phyloP scores from a whole-genome alignment of 1,140 invertebrate genomes.

The Lasioglossum albipes region DNA sequence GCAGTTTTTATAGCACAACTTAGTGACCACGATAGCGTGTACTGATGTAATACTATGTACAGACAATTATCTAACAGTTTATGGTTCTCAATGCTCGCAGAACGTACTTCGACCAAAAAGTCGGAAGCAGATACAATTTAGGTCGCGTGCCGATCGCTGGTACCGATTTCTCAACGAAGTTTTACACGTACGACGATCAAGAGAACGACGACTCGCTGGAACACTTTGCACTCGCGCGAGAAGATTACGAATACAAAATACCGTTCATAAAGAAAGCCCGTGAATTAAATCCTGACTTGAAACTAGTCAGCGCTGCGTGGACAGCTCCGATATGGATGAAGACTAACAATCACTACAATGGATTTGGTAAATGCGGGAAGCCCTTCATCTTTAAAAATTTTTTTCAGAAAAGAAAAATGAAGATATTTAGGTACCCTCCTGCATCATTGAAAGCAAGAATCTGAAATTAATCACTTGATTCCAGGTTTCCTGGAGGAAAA shows the following conservation, averaged over 20 bases:
- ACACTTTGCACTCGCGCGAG: slow-evolving; percentile 72
- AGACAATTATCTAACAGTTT: too few species aligned
- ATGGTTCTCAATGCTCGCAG: slow-evolving; percentile 57
- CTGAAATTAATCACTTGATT: background rate
- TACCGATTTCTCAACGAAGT: slow-evolving; percentile 85
- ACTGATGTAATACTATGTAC: background rate
- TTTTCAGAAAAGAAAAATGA: too few species aligned
- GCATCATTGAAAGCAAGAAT: too few species aligned
- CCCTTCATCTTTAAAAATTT: too few species aligned
- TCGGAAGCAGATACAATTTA: slow-evolving; percentile 84
- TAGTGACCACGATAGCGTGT: background rate
- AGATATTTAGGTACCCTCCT: too few species aligned
- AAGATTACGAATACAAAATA: slow-evolving; percentile 79
- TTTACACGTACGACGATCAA: slow-evolving; percentile 86
- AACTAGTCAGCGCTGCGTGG: slow-evolving; percentile 88
- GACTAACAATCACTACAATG: slow-evolving; percentile 82
- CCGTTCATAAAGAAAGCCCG: slow-evolving; percentile 69
- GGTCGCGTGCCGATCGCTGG: slow-evolving; percentile 85
- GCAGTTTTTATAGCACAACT: too few species aligned
- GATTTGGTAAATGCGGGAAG: background rate
- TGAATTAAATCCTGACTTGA: slow-evolving; percentile 65
- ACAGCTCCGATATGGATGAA: slow-evolving; percentile 97
- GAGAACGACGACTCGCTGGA: slow-evolving; percentile 65
- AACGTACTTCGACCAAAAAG: slow-evolving; percentile 71
- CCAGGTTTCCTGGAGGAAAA: slow-evolving; percentile 82